These are phyloP conservation scores for Geophilus truncorum DNA, from an alignment of 2,888 invertebrate genomes.

Conservation along the genomic window DNA sequence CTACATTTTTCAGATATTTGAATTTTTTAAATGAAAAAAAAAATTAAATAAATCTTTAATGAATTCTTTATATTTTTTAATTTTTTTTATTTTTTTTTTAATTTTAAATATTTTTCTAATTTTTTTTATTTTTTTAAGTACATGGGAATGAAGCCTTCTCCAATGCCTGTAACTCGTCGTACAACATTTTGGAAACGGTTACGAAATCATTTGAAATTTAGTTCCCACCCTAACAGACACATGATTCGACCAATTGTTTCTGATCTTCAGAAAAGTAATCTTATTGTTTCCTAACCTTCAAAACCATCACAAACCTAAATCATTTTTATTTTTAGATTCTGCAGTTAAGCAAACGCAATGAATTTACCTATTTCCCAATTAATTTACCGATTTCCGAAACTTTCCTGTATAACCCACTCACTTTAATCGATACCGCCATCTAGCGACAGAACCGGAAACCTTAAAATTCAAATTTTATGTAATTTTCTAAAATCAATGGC, in stretches of 20 bases:
- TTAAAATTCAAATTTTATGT: neutral
- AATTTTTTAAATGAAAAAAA: too few species aligned
- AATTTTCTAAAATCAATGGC: too few species aligned
- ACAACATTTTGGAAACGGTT: neutral
- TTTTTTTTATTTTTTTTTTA: too few species aligned
- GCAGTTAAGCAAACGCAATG: neutral
- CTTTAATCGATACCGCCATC: neutral
- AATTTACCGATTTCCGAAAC: neutral
- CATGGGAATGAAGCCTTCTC: neutral
- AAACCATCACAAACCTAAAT: neutral
- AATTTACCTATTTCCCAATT: neutral
- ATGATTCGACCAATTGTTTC: neutral
- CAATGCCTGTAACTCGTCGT: neutral
- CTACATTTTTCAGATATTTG: too few species aligned
- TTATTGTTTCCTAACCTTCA: neutral
- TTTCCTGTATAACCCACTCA: neutral
- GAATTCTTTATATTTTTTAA: too few species aligned
- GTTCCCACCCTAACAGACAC: neutral
- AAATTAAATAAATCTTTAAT: too few species aligned
- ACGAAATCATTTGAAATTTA: neutral
- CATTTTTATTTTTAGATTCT: neutral
- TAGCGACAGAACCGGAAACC: neutral
- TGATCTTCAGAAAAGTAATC: neutral
- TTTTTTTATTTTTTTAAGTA: neutral
- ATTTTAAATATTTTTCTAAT: too few species aligned